These are phyloP conservation scores for honey bee (Apis mellifera) DNA, from an alignment of 1,140 invertebrate species.

Conservation along the genomic window DNA sequence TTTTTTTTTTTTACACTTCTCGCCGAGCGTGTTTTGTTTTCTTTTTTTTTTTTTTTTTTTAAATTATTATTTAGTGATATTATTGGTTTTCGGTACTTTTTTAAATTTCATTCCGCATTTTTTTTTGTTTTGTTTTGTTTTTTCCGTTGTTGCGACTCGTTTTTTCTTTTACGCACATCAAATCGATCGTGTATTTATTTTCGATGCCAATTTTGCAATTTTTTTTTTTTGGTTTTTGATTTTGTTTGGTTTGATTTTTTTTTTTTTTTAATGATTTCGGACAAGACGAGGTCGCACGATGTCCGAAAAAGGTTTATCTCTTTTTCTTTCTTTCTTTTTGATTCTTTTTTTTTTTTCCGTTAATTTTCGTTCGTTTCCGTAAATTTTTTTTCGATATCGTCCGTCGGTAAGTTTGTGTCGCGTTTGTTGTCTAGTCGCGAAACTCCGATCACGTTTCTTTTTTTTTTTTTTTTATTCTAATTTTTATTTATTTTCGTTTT, in stretches of 20 bases:
- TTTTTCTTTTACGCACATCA: constrained; percentile 25
- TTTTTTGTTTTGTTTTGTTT: not conserved
- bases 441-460: not conserved
- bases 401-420: constrained; percentile 25
- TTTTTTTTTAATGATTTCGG: not conserved
- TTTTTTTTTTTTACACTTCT: constrained; percentile 47
- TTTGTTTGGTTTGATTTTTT: constrained; percentile 10
- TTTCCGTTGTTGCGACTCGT: not conserved
- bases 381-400: not conserved
- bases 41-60: not conserved
- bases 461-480: not conserved
- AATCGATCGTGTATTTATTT: constrained; percentile 32
- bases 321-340: not conserved
- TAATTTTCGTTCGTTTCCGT: not conserved
- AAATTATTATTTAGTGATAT: not conserved
- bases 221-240: not conserved
- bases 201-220: constrained; percentile 47
- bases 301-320: not conserved
- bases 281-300: not conserved
- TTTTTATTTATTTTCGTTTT: not conserved
- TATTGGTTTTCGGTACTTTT: not conserved
- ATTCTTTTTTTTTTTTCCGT: not conserved
- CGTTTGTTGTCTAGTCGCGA: constrained; percentile 12
- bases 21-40: constrained; percentile 25
- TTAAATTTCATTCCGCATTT: not conserved